Conservation (phyloP, 2,888 invertebrate genomes). For the Drosophila anceps region DNA sequence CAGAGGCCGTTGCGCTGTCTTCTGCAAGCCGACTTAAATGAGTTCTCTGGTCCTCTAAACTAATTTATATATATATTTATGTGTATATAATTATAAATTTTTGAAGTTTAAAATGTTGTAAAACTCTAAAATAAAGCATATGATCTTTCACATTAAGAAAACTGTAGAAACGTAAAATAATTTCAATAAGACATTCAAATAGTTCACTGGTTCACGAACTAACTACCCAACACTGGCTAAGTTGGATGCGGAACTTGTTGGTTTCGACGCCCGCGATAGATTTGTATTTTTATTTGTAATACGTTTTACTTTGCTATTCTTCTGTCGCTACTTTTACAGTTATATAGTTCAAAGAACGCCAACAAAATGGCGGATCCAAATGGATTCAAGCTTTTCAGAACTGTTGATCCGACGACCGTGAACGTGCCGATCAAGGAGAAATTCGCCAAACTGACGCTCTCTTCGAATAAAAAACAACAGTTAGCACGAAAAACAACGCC, state of each 20-base stretch:
- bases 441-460: slow-evolving; percentile 84
- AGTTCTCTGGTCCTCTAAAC: too few species aligned
- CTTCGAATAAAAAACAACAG: slow-evolving; percentile 68
- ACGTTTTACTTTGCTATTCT: slow-evolving; percentile 3
- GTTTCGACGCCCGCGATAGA: slow-evolving; percentile 35
- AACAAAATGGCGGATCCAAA: slow-evolving; percentile 71
- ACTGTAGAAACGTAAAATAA: background rate
- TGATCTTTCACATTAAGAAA: background rate
- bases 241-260: background rate
- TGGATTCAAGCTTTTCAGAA: slow-evolving; percentile 77
- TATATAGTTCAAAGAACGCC: slow-evolving; percentile 15
- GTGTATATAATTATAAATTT: too few species aligned
- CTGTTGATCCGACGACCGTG: slow-evolving; percentile 82
- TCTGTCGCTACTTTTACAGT: slow-evolving; percentile 49
- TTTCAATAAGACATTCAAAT: background rate
- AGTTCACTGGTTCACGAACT: background rate
- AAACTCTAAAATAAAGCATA: background rate
- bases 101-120: background rate
- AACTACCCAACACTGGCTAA: slow-evolving; percentile 6
- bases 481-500: slow-evolving; percentile 2
- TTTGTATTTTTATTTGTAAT: slow-evolving; percentile 33
- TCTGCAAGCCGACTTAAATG: background rate
- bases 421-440: slow-evolving; percentile 80
- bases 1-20: background rate
- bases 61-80: background rate